Evolutionary conservation across 1,140 invertebrate genomes (phyloP).

Genomic region (Cyclina sinensis): DNA sequence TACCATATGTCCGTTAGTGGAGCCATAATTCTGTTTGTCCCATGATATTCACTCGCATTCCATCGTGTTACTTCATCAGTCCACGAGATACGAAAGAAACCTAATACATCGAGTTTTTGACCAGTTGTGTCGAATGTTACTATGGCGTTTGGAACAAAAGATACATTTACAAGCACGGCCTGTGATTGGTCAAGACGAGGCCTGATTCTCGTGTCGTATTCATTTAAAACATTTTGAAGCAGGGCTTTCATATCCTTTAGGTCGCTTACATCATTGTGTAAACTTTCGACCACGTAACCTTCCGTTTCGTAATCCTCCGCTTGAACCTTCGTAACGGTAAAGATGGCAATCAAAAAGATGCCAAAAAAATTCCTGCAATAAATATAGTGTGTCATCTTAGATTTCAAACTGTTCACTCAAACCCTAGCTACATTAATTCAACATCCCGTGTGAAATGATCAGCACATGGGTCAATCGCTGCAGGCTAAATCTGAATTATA

Average conservation of each 20-base stretch:
- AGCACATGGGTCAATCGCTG: too few species aligned
- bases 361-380: too few species aligned
- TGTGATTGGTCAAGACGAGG: background rate
- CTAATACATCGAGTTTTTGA: background rate
- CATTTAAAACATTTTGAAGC: background rate
- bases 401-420: too few species aligned
- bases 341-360: too few species aligned
- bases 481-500: too few species aligned
- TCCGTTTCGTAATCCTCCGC: background rate
- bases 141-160: background rate
- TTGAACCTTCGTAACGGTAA: too few species aligned
- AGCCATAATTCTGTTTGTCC: background rate
- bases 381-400: too few species aligned
- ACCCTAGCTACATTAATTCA: too few species aligned
- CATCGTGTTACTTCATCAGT: background rate
- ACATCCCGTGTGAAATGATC: too few species aligned
- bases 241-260: background rate
- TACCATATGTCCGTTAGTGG: background rate
- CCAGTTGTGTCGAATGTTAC: background rate
- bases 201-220: conserved; percentile 1
- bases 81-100: background rate
- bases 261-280: background rate
- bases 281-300: background rate
- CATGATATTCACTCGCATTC: background rate
- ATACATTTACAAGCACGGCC: background rate